Percentiles rank a stretch among this genome's conserved stretches.
phyloP scores from a whole-genome alignment of 1,140 invertebrate species.

The Telenomus remus region DNA sequence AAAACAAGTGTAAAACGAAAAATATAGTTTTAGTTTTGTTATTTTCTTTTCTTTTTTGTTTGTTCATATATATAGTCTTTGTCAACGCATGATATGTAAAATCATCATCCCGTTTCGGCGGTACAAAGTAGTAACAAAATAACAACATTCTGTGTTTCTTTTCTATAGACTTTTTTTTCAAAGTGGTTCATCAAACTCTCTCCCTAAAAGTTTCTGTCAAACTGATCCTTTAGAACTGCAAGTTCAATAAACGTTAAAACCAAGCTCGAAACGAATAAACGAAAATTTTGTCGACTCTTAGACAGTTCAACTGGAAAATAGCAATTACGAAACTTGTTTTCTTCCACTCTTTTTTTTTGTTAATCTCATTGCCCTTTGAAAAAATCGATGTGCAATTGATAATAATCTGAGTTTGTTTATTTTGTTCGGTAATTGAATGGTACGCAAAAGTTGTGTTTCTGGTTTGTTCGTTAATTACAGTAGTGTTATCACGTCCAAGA shows the following conservation, averaged over 20 bases:
- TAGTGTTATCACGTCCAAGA: slow-evolving; percentile 28
- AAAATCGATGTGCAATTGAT: not conserved
- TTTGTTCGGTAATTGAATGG: not conserved
- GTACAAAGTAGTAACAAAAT: slow-evolving; percentile 48
- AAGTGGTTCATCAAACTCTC: slow-evolving; percentile 40
- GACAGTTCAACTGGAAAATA: no score
- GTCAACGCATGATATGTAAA: slow-evolving; percentile 48
- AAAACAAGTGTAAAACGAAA: slow-evolving; percentile 14
- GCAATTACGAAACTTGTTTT: not conserved
- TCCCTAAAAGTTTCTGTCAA: slow-evolving; percentile 24
- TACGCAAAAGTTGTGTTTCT: slow-evolving; percentile 33
- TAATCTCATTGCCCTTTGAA: not conserved
- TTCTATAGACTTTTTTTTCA: slow-evolving; percentile 33
- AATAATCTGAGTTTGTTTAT: not conserved
- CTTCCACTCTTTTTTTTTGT: not conserved
- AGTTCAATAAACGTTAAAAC: not conserved
- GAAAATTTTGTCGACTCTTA: no score
- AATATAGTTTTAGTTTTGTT: slow-evolving; percentile 8
- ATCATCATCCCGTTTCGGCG: slow-evolving; percentile 27
- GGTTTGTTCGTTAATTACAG: slow-evolving; percentile 47
- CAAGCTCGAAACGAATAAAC: no score
- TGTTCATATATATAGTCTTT: slow-evolving; percentile 29
- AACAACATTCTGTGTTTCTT: slow-evolving; percentile 34
- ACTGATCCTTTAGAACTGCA: slow-evolving; percentile 8
- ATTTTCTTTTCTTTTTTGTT: not conserved